Conservation (phyloP, 1,140 invertebrate species). For the Chelonus insularis region DNA sequence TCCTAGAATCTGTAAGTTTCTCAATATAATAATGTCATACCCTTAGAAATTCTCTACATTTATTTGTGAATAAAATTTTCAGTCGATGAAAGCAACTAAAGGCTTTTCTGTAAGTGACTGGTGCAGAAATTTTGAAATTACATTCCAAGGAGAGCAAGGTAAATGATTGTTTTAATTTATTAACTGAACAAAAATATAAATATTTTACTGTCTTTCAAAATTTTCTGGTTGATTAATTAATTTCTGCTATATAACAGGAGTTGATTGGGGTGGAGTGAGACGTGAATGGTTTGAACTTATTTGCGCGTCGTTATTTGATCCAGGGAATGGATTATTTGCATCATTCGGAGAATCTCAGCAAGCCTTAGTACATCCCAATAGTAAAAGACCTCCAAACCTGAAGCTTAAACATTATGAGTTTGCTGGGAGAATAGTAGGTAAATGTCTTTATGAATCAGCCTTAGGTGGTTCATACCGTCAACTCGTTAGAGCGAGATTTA, state of each 20-base stretch:
- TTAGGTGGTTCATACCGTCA: slow-evolving; percentile 86
- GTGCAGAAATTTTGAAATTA: slow-evolving; percentile 92
- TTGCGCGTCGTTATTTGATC: slow-evolving; percentile 84
- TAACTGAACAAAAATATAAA: slow-evolving; percentile 19
- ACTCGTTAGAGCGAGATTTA: slow-evolving; percentile 86
- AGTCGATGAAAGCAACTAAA: slow-evolving; percentile 80
- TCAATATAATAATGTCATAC: slow-evolving; percentile 11
- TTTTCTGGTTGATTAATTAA: too few relatives aligned
- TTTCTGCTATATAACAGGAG: too few relatives aligned
- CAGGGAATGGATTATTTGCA: slow-evolving; percentile 78
- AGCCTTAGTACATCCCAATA: slow-evolving; percentile 88
- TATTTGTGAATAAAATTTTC: slow-evolving; percentile 11
- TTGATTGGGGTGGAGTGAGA: slow-evolving; percentile 91
- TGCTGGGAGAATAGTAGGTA: slow-evolving; percentile 91
- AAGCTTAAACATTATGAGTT: slow-evolving; percentile 92
- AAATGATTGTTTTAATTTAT: slow-evolving; percentile 21
- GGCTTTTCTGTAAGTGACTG: slow-evolving; percentile 80
- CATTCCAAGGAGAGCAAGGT: slow-evolving; percentile 90
- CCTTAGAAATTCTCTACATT: slow-evolving; percentile 1
- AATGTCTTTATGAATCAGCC: slow-evolving; percentile 90
- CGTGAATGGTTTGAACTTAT: slow-evolving; percentile 93
- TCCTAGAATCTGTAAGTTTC: slow-evolving; percentile 73
- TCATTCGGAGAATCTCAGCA: slow-evolving; percentile 84
- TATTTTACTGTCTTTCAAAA: too few relatives aligned
- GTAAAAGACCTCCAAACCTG: slow-evolving; percentile 70